phyloP scores from a whole-genome alignment of 2,113 vertebrate species.

The Chamaea fasciata region DNA sequence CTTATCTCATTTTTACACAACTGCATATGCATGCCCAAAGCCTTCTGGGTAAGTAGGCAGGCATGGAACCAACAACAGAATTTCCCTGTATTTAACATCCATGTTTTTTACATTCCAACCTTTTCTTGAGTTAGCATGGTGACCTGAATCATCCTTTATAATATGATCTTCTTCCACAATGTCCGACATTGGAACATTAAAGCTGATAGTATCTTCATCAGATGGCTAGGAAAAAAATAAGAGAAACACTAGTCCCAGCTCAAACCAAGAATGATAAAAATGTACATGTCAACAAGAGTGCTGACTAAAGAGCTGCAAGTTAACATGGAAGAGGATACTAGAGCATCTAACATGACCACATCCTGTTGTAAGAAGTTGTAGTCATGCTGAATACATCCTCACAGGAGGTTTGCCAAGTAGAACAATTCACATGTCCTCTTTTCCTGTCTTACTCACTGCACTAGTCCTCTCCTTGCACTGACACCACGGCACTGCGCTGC shows the following conservation, averaged over 20 bases:
- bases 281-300: not conserved
- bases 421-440: not conserved
- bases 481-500: not conserved
- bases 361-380: not conserved
- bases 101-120: slow-evolving; percentile 68
- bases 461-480: not conserved
- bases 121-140: slow-evolving; percentile 78
- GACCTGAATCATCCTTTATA: slow-evolving; percentile 82
- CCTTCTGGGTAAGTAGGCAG: not conserved
- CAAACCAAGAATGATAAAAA: not conserved
- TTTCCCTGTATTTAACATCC: not conserved
- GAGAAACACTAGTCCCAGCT: not conserved
- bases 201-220: slow-evolving; percentile 89
- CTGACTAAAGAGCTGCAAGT: not conserved
- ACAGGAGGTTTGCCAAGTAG: not conserved
- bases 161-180: slow-evolving; percentile 90
- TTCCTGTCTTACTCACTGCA: not conserved
- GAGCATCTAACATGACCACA: not conserved
- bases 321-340: not conserved
- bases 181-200: slow-evolving; percentile 88
- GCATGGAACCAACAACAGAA: not conserved
- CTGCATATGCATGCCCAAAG: not conserved
- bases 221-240: slow-evolving; percentile 78
- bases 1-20: not conserved
- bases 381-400: not conserved